These are phyloP conservation scores for Catharus ustulatus DNA, from an alignment of 2,797 vertebrate genomes.

Conservation along the genomic window DNA sequence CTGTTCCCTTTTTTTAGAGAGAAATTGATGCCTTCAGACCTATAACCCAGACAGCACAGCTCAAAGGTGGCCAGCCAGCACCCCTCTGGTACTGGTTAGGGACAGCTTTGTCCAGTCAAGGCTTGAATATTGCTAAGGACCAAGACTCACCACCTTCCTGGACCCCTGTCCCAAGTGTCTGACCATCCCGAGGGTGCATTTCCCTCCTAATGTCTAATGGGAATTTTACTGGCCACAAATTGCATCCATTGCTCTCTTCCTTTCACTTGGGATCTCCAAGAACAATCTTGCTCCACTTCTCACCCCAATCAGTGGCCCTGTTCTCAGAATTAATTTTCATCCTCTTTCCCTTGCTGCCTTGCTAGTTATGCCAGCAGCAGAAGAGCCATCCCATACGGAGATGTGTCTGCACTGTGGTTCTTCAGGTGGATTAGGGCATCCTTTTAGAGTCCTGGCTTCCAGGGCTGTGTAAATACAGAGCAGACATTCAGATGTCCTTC, in stretches of 20 bases:
- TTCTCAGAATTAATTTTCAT: neutral
- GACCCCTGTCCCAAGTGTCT: neutral
- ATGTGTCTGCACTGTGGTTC: neutral
- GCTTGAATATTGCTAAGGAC: neutral
- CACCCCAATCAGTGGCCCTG: neutral
- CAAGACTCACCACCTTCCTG: neutral
- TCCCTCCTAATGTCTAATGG: neutral
- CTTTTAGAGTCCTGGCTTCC: neutral
- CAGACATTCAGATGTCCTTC: conserved; percentile 13
- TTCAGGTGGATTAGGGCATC: neutral
- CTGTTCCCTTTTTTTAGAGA: neutral
- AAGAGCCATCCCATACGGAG: neutral
- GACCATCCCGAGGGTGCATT: neutral
- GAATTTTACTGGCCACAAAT: neutral
- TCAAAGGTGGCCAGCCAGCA: neutral
- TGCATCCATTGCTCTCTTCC: neutral
- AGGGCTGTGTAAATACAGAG: neutral
- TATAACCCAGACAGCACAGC: neutral
- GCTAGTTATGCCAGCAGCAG: neutral
- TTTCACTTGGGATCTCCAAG: neutral
- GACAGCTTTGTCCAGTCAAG: neutral
- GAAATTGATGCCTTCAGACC: neutral
- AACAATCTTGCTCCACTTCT: neutral
- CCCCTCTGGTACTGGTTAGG: neutral
- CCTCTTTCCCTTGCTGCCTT: neutral